Base-by-base conservation (phyloP, 2,797 vertebrate species). In the Urosaurus nigricauda region DNA sequence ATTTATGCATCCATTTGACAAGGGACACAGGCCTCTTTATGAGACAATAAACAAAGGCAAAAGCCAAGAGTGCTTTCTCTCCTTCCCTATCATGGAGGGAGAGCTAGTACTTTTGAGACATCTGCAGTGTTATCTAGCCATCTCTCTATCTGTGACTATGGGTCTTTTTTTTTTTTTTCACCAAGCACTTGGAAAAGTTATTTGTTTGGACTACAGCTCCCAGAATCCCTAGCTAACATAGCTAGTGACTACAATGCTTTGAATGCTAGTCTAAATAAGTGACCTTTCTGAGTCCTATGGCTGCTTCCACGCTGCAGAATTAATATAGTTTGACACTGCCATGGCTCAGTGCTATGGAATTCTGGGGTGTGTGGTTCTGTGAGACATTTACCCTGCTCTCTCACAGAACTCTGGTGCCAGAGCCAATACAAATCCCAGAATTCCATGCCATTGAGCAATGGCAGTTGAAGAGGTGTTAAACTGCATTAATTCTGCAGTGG, bases 1-100 rank as follows among this genome's bases (percentile, higher is more conserved):
- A 91, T 53, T 43, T 92, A 60, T 0, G 1, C 60, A 94, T n/a
- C 83, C 51, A 13, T 26, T 84, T 81, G 68, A 40, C 19, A 87
- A 88, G 19, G 21, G 82, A 90, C 13, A n/a, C 32, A 58, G 60
- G 6, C 47, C 35, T 79, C 82, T 79, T 71, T 84, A 71, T 35
- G 17, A 70, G 2, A 70, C 51, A 84, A 12, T 78, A 73, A 81
- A 79, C 68, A 75, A 75, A 51, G 53, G 63, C 51, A 87, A 87
- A 87, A 51, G 0, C 68, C 68, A 81, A 74, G 47, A 9, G 16
- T 21, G 51, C 16, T 2, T 9, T 43, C 43, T 53, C 43, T 79
- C 47, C 26, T 16, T 56, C 37, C 21, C n/a, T 9, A 4, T 56
- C 68, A 5, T 26, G 2, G 70, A 29, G 56, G 43, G 47, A 84